Conservation (phyloP, 2,797 vertebrate genomes). For the Siniperca scherzeri region DNA sequence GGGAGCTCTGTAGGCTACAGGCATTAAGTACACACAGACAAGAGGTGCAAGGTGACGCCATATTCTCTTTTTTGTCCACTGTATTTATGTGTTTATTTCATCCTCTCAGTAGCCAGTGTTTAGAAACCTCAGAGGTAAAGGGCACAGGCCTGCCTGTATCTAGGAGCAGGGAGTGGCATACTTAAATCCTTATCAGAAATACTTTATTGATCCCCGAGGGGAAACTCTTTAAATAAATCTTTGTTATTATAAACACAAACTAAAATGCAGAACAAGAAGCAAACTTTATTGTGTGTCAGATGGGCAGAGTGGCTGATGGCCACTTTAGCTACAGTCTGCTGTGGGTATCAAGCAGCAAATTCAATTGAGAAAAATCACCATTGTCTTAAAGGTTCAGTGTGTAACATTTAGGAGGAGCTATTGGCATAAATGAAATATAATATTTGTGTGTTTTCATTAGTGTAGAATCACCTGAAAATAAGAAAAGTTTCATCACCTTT, state of each 20-base stretch:
- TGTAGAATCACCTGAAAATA: too few relatives aligned
- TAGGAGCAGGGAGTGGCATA: constrained; percentile 23
- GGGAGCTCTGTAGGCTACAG: constrained; percentile 27
- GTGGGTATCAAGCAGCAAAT: neutral
- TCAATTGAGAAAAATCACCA: neutral
- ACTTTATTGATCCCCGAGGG: too few relatives aligned
- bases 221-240: too few relatives aligned
- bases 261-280: constrained; percentile 10
- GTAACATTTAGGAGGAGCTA: too few relatives aligned
- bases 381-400: neutral
- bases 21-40: constrained; percentile 38
- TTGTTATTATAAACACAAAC: constrained; percentile 4
- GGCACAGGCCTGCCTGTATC: neutral
- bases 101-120: constrained; percentile 13
- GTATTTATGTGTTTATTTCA: constrained; percentile 37
- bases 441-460: too few relatives aligned
- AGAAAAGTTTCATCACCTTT: too few relatives aligned
- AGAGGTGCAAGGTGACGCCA: constrained; percentile 37
- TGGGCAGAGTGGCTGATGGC: neutral
- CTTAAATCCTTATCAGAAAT: neutral
- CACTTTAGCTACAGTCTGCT: neutral
- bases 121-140: constrained; percentile 14
- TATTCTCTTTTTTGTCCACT: constrained; percentile 23
- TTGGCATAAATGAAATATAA: too few relatives aligned
- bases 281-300: neutral